Evolutionary conservation across 2,113 vertebrate genomes (phyloP), one percentile per base, ranked within the genome.

Genomic region (Archocentrus centrarchus): DNA sequence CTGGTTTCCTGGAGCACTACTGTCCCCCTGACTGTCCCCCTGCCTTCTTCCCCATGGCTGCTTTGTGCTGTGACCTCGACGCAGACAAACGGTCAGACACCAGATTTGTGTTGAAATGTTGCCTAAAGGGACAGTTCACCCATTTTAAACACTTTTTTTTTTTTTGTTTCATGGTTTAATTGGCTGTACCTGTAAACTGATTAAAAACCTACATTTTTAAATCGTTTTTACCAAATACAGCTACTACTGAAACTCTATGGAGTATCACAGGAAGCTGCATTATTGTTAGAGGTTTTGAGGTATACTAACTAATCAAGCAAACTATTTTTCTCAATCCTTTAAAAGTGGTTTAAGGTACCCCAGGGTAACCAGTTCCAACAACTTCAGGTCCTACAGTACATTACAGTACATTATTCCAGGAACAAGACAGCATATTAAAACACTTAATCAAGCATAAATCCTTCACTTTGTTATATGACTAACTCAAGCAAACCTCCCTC

Each of bases 1-100:
- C 96, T 15, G 98, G 97, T 32, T 99, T 99, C 93, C 91, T 99
- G 95, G 97, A 99, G 84, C 97, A 97, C 63, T 99, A 96, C 93
- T 99, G 97, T 73, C 98, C 98, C 17, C 81, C 96, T 0, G 77
- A 96, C 79, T 99, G 97, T 78, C 98, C 98, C 17, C 89, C 94
- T 0, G 95, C 97, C 80, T 99, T 99, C 94, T 99, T 99, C 91
- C 98, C 98, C 68, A 94, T 98, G 4, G 97, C 98, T 0, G 98
- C 96, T 81, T 88, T 97, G 89, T 99, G 98, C 96, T 99, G 98
- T 3, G 98, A 99, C 87, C 95, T 99, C 80, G 98, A 99, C 76
- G 97, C 97, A 0, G 98, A 99, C 94, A 99, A 98, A 94, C 94
- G 98, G 98, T 99, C 62, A 95, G 96, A 61, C 32, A 47, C 60